phyloP scores from a whole-genome alignment of 2,113 vertebrate species.

The Elephas maximus region DNA sequence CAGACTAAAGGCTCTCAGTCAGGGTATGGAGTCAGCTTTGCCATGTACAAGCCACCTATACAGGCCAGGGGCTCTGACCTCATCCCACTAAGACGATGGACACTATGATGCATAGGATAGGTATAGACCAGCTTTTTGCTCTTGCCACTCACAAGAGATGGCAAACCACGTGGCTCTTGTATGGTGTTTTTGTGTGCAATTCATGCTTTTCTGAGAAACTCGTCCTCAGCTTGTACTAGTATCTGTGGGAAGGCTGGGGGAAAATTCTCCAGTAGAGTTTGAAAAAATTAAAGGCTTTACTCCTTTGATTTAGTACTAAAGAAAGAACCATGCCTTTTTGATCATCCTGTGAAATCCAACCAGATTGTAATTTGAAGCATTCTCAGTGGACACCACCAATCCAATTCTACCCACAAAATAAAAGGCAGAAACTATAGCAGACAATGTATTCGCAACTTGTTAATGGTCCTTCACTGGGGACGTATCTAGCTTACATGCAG shows the following conservation, averaged over 20 bases:
- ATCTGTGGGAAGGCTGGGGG: not conserved
- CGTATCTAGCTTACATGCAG: not conserved
- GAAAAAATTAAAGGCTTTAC: not conserved
- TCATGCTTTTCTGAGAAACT: not conserved
- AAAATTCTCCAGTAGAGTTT: not conserved
- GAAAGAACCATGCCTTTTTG: not conserved
- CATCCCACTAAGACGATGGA: not conserved
- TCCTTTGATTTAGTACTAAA: not conserved
- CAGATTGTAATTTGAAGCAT: not conserved
- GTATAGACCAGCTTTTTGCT: too few species aligned
- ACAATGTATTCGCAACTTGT: not conserved
- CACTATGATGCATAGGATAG: not conserved
- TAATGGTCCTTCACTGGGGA: not conserved
- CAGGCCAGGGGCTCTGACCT: not conserved
- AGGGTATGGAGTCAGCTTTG: not conserved
- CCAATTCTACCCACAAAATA: not conserved
- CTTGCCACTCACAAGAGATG: not conserved
- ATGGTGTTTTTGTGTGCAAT: not conserved
- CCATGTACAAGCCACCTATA: not conserved
- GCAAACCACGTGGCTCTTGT: not conserved
- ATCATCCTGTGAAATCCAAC: not conserved
- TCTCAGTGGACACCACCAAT: fast-evolving
- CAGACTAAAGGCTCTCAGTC: not conserved
- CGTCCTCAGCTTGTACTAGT: not conserved
- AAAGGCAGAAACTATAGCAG: not conserved